Base-by-base conservation (phyloP, 2,888 invertebrate species). In the Phortica magna region DNA sequence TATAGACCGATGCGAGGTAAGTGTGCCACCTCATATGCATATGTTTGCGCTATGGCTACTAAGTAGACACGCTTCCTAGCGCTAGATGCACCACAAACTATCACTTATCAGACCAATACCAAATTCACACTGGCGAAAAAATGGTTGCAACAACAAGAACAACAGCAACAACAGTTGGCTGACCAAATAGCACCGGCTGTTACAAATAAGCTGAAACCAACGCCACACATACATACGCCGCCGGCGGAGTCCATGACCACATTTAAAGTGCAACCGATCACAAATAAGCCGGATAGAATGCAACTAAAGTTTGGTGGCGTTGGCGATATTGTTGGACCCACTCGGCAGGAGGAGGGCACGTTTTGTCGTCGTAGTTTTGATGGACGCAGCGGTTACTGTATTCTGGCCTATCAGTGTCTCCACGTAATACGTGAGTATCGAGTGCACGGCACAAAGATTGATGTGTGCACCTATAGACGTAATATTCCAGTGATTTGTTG, bases 401-500 rank as follows among this genome's bases (percentile, higher is more conserved):
- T 91, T 3, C 74, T 89, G 70, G 89, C 91, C 6, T 84, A 88
- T 78, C 89, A 91, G 73, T 91, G 91, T 73, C 78, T 91, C 7
- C 91, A 91, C 73, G 88, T 90, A 9, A 83, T 91, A 48, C 84
- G 88, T 0, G 90, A 91, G 77, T 89, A 88, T 79, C 88, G 91
- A 1, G 78, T 87, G 9, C 88, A 90, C 76, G 91, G 91, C 41
- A 87, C 85, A 0, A 88, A 83, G 79, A 89, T 91, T 19, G 91
- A 87, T 83, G 89, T 80, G 82, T 86, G 85, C 79, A 91, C 83
- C 65, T 88, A 79, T 85, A 91, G 80, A 80, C 90, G 61, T 82
- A 90, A 87, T 76, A 83, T 90, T 76, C 91, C 92, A 82, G 92
- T 93, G 2, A 89, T 92, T 10, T 92, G 92, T 68, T 92, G 92